Evolutionary conservation across 2,888 invertebrate species (phyloP), one percentile per base, ranked within the genome.

Genomic region (Muschampia plurimacula): DNA sequence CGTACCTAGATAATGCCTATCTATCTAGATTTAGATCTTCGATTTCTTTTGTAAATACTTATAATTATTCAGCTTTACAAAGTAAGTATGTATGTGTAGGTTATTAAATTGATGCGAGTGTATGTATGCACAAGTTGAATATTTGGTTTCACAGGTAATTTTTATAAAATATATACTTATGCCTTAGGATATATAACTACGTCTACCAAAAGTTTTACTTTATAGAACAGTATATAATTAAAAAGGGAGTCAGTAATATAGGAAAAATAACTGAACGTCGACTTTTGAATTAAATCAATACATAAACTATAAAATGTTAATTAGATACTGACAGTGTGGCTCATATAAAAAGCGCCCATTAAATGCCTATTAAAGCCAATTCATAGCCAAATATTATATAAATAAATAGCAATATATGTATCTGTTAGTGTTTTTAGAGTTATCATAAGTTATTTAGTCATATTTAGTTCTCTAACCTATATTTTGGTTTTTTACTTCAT

Each of bases 61-160:
- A 7, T 39, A 28, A 8, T 69, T 52, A 9, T 55, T 69, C 44
- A 63, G 55, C 39, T 41, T 66, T 52, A 59, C 52, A 28, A 63
- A 67, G 12, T 55, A 60, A 62, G 49, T 69, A 57, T 55, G 39
- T 52, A 60, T 62, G 49, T 69, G 39, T 69, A 41, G 55, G 39
- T 41, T 22, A 32, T 64, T 64, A 44, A 63, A 44, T 57, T 57
- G 63, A 69, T 64, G 52, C 39, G 69, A 52, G 69, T 70, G 64
- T 70, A 69, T 39, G 69, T 69, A 70, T 64, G 64, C 69, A 64
- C 64, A 70, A 70, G 64, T 57, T 64, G 69, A 64, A 70, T 64
- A 64, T 70, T 70, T 64, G 32, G 46, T 57, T 70, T 70, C 44
- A 22, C 44, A 32, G 46, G n/a, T 70, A 57, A 44, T 22, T 36